Percentiles rank a stretch among this genome's conserved stretches.
Conservation (phyloP, 2,797 vertebrate genomes). For the Lacerta agilis region DNA sequence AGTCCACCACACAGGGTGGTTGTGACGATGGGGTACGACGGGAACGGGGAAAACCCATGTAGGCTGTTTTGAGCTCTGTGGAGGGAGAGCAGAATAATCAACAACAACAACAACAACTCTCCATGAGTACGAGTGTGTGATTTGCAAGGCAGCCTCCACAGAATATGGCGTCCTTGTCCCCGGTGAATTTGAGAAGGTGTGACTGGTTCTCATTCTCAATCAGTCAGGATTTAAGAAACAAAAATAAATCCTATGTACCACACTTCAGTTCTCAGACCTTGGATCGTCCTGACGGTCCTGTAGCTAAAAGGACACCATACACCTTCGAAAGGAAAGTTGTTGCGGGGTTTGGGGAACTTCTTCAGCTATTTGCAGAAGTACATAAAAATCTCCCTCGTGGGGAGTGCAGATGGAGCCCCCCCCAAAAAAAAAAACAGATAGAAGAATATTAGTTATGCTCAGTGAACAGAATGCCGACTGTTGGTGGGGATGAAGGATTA, state of each 20-base stretch:
- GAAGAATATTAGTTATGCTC: no score
- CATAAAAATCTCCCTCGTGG: not conserved
- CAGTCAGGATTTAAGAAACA: no score
- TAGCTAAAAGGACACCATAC: not conserved
- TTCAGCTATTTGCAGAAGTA: not conserved
- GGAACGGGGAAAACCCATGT: not conserved
- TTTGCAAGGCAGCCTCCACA: not conserved
- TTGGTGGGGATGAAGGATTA: not conserved
- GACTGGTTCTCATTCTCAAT: no score
- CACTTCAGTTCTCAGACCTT: not conserved
- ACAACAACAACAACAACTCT: no score
- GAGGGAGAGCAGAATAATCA: no score
- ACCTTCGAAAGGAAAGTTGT: not conserved
- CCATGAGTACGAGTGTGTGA: not conserved
- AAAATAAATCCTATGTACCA: no score
- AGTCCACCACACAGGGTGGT: not conserved
- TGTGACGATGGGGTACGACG: not conserved
- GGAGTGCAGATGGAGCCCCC: not conserved
- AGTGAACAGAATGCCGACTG: not conserved
- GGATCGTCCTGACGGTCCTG: not conserved
- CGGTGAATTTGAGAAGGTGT: no score
- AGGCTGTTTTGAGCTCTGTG: not conserved
- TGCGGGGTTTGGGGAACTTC: not conserved
- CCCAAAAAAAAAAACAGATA: no score
- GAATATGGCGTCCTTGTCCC: no score